Base-by-base conservation (phyloP, 2,888 invertebrate genomes). In the Panopea generosa region DNA sequence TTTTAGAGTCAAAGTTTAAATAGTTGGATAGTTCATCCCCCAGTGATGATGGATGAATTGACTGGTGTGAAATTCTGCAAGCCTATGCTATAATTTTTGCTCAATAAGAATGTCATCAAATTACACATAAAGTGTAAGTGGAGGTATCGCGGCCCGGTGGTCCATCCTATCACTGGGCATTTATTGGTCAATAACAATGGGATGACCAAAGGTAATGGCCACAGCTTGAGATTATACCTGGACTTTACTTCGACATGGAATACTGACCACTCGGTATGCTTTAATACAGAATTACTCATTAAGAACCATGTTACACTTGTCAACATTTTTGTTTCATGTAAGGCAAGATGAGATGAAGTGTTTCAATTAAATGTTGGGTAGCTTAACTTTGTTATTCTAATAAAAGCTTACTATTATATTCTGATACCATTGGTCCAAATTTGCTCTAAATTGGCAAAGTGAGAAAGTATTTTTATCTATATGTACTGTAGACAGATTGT, bases 161-260 rank as follows among this genome's bases (percentile, higher is more conserved):
- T 69, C 68, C 11, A 18, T 22, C 16, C 33, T 47, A 4, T 33
- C 33, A 33, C 33, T 18, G 33, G n/a, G 29, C n/a, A 49, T 63
- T 70, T 70, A 70, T 70, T 62, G 63, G 62, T 40, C 57, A 50
- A 63, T 63, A 57, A 63, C 72, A 53, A 59, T 47, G 18, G 49
- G 20, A 29, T 66, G 62, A 33, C 40, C 55, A 55, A 20, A 57
- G 24, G 14, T 57, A 52, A 45, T 56, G 55, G 45, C 59, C 43
- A 45, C 50, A 20, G 50, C n/a, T 50, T 14, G 50, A 2, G 24
- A 50, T 4, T 7, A 7, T 33, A 33, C 33, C 33, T 33, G 33
- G 33, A 33, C 6, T 7, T 33, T 33, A 33, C 33, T 11, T 33
- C 6, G 33, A 33, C 50, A 50, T 50, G 18, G 20, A 24, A 2